These are phyloP conservation scores for Stenolophus ochropezus DNA, from an alignment of 2,888 invertebrate genomes.

Conservation along the genomic window DNA sequence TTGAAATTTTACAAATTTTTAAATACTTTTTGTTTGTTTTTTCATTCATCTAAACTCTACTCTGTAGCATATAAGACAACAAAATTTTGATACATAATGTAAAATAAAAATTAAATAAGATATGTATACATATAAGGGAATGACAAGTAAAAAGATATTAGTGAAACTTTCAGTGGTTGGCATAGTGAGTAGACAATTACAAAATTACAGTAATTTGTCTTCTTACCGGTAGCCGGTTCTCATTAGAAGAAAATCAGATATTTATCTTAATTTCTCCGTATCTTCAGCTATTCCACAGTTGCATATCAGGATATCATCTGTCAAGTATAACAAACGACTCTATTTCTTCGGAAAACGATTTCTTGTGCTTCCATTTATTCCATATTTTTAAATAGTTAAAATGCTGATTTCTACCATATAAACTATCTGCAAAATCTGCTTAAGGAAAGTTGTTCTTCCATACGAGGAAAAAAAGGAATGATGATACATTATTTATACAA, in stretches of 20 bases:
- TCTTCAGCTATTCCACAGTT: background rate
- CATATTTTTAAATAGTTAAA: slow-evolving; percentile 5
- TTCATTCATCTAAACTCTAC: no score
- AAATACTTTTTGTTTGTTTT: no score
- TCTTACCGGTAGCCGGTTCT: background rate
- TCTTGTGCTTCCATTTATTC: slow-evolving; percentile 15
- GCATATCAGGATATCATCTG: slow-evolving; percentile 14
- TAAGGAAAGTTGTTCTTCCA: slow-evolving; percentile 33
- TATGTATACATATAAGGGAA: no score
- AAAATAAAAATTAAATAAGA: no score
- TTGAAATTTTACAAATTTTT: no score
- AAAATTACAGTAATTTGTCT: background rate
- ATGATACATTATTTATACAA: slow-evolving; percentile 40
- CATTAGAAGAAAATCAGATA: background rate
- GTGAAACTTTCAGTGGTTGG: background rate
- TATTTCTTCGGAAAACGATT: slow-evolving; percentile 29
- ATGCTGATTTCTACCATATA: slow-evolving; percentile 10
- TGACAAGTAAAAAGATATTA: background rate
- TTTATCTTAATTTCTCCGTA: background rate
- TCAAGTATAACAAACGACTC: slow-evolving; percentile 3
- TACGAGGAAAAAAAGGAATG: slow-evolving; percentile 11
- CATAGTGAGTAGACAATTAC: background rate
- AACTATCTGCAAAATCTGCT: slow-evolving; percentile 17
- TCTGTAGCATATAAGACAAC: no score
- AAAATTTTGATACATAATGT: no score